Evolutionary conservation across 2,797 vertebrate genomes (phyloP), one percentile per base, ranked within the genome.

Genomic region (Helostoma temminkii): DNA sequence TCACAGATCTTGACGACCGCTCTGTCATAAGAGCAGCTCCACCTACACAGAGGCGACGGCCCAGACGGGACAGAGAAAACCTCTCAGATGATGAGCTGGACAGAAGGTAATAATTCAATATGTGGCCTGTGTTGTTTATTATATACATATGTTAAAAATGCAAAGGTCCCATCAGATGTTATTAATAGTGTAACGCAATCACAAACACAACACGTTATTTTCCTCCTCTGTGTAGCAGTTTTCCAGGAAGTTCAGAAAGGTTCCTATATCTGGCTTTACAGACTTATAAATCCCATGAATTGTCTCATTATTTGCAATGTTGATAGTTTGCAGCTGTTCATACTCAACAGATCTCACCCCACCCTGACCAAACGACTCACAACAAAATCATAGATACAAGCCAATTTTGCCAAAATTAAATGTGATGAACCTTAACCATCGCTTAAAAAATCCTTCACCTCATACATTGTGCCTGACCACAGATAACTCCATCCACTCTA

Each of bases 1-100:
- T 96, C 0, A 84, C 80, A 15, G 96, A 98, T 82, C 30, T 92
- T 21, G 94, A 95, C 6, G 93, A 94, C 0, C 94, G 91, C 5
- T 74, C 93, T 0, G 85, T 92, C 45, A 89, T 76, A 49, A 81
- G 85, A 68, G 80, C 49, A 1, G 62, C 82, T 59, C 84, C 86
- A 0, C 69, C 45, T 0, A 26, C 64, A 3, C 85, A 84, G 30
- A 78, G 74, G 0, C 86, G 84, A 25, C 85, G 88, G 28, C 66
- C 52, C 15, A 77, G 87, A 37, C 82, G 72, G 47, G 84, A 90
- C 78, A 81, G 85, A 66, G 73, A 66, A 42, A 86, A 88, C 80
- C 84, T 74, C 55, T 90, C 88, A 9, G 89, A 93, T 5, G 93
- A 93, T 15, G 91, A 93, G 67, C 83, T 89, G 18, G 92, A 93